Base-by-base conservation (phyloP, 2,113 vertebrate species). In the Peucedramus taeniatus region DNA sequence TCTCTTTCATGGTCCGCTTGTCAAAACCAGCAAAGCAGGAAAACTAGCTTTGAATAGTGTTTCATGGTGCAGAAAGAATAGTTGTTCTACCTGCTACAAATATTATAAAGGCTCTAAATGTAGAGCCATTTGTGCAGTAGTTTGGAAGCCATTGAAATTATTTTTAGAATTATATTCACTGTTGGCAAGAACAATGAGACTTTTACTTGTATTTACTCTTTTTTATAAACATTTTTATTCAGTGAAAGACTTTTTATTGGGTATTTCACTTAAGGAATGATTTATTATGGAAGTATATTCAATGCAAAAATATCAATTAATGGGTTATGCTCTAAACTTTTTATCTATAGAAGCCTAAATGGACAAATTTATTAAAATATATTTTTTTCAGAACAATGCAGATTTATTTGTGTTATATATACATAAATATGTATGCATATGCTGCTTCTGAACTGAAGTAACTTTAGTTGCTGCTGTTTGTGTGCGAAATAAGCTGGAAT, bases 21-120 rank as follows among this genome's bases (percentile, higher is more conserved):
- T 79, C 80, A 90, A 93, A 93, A 90, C 30, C 60, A 53, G 60
- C 28, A 87, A 83, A 89, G 84, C 49, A 85, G 65, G 49, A 79
- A 87, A 89, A 91, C 54, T 83, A 68, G 15, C 13, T 94, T 92
- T 89, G 76, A 77, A 86, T 74, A 63, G 33, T n/a, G 16, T 59
- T 93, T 72, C 26, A 3, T 85, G 20, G 21, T 71, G 65, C 61
- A 71, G 70, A 95, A 82, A 75, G 15, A 70, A 61, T 54, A 71
- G 40, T 51, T 87, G 49, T 89, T 91, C 61, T 76, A 56, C 37
- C 26, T 88, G 53, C 53, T 76, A 37, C 23, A 90, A 70, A 45
- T 24, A 51, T 85, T 68, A 53, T 33, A 81, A 79, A 76, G 9
- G 8, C 2, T 79, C 24, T 70, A 70, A 76, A 42, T 7, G 8